Conservation (phyloP, 1,140 invertebrate species). For the Tenebrio molitor region DNA sequence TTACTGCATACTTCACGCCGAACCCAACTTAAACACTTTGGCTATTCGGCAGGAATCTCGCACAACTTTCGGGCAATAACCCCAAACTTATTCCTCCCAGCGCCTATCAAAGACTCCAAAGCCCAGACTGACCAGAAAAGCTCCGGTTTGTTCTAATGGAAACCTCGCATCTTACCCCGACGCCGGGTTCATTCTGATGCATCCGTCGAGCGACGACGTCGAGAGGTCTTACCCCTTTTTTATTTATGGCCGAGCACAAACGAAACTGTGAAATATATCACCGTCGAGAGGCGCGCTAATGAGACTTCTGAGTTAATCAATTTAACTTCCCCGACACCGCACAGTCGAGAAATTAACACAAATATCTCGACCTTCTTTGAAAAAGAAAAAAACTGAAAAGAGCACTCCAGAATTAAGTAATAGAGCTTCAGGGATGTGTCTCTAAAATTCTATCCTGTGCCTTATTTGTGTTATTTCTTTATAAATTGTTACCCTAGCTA, state of each 20-base stretch:
- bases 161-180: neutral
- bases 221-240: constrained; percentile 1
- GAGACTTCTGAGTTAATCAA: neutral
- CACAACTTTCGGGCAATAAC: neutral
- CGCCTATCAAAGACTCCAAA: neutral
- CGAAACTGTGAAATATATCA: constrained; percentile 17
- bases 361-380: no score
- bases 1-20: constrained; percentile 25
- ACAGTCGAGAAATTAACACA: no score
- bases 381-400: no score
- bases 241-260: constrained; percentile 15
- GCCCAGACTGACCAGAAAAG: neutral
- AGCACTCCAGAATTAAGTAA: no score
- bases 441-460: no score
- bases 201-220: neutral
- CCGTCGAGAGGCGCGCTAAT: constrained; percentile 4
- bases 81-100: neutral
- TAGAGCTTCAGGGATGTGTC: no score
- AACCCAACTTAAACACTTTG: constrained; percentile 15
- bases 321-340: neutral
- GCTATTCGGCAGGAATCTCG: neutral
- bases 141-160: neutral
- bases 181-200: constrained; percentile 6
- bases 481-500: no score
- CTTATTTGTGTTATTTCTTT: no score